phyloP scores from a whole-genome alignment of 2,888 invertebrate genomes.

The Sphaerophoria rueppellii region DNA sequence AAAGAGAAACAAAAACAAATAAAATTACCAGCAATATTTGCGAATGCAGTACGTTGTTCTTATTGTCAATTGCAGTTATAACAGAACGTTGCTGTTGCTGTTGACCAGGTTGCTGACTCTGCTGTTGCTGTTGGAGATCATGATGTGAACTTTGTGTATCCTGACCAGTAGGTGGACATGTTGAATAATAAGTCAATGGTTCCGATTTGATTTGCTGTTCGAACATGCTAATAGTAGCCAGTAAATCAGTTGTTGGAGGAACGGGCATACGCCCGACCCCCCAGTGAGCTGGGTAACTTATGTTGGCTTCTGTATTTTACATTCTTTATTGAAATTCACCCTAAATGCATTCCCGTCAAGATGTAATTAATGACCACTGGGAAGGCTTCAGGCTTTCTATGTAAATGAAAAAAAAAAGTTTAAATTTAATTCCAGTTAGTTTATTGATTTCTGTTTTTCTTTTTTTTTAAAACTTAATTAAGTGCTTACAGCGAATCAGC shows the following conservation, averaged over 20 bases:
- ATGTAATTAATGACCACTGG: conserved; percentile 23
- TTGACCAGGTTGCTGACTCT: conserved; percentile 79
- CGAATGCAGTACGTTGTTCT: conserved; percentile 82
- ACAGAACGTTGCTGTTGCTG: conserved; percentile 78
- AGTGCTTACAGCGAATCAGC: not conserved
- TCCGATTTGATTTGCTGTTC: conserved; percentile 88
- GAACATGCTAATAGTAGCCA: conserved; percentile 87
- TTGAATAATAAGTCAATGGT: conserved; percentile 86
- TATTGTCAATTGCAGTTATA: conserved; percentile 76
- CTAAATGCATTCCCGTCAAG: conserved; percentile 46
- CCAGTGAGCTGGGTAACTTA: conserved; percentile 86
- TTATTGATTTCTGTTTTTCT: not conserved
- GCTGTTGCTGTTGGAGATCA: conserved; percentile 82
- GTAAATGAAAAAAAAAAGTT: conserved; percentile 28
- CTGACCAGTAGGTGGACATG: conserved; percentile 79
- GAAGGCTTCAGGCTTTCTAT: conserved; percentile 46
- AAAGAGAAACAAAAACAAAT: conserved; percentile 29
- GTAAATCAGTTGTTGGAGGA: conserved; percentile 85
- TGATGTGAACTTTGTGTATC: conserved; percentile 79
- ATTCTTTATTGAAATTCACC: conserved; percentile 64
- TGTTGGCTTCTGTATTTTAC: conserved; percentile 80
- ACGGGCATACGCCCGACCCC: conserved; percentile 86
- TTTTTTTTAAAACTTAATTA: conserved; percentile 8
- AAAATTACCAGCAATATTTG: conserved; percentile 74
- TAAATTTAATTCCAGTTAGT: conserved; percentile 7